These are phyloP conservation scores for Ormyrus rosae DNA, from an alignment of 2,888 invertebrate species.

Conservation along the genomic window DNA sequence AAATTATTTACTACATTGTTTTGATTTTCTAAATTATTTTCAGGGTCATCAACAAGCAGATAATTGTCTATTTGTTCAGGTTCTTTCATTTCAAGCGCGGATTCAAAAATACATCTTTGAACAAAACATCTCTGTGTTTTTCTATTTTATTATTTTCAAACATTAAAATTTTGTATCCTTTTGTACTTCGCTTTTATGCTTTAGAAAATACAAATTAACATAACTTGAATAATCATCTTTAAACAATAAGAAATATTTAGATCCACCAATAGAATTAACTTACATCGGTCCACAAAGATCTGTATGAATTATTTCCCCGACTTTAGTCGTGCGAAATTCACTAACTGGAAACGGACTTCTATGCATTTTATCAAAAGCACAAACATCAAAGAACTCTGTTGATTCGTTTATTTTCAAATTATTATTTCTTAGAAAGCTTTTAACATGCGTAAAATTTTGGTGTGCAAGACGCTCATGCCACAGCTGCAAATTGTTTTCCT, in stretches of 20 bases:
- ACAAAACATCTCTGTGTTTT: too few species aligned
- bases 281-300: conserved; percentile 57
- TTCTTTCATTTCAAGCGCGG: too few species aligned
- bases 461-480: conserved; percentile 5
- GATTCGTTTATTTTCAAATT: background rate
- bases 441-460: background rate
- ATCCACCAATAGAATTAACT: conserved; percentile 46
- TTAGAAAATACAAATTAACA: conserved; percentile 52
- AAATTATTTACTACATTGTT: too few species aligned
- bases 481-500: too few species aligned
- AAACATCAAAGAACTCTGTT: background rate
- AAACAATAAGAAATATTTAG: conserved; percentile 51
- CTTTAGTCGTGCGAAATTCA: background rate
- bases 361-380: conserved; percentile 12
- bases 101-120: too few species aligned
- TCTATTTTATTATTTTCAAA: too few species aligned
- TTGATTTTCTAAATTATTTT: too few species aligned
- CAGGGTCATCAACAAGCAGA: too few species aligned
- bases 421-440: background rate
- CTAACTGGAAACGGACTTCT: background rate
- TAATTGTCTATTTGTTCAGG: too few species aligned
- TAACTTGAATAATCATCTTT: conserved; percentile 56
- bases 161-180: too few species aligned
- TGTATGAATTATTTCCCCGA: conserved; percentile 53
- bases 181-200: conserved; percentile 48